These are phyloP conservation scores for human DNA, from an alignment of 2,113 vertebrate species.

Conservation along the genomic window GRCh38 chr2:219957001-219957500, in stretches of 20 bases:
- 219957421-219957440: neutral
- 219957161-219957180: neutral
- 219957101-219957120: neutral
- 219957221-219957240: neutral
- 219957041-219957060: neutral
- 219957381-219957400: neutral
- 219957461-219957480: neutral
- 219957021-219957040: neutral
- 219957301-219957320: neutral
- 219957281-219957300: neutral
- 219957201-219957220: slow-evolving; percentile 4
- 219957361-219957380: neutral
- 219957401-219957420: neutral
- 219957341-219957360: neutral
- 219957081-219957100: neutral
- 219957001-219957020: neutral
- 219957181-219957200: neutral
- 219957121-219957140: neutral
- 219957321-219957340: neutral
- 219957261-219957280: neutral
- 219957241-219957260: neutral
- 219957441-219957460: neutral
- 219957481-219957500: neutral
- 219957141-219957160: slow-evolving; percentile 22
- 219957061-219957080: neutral